Conservation (phyloP, 2,797 vertebrate species). For the Xenops minutus region DNA sequence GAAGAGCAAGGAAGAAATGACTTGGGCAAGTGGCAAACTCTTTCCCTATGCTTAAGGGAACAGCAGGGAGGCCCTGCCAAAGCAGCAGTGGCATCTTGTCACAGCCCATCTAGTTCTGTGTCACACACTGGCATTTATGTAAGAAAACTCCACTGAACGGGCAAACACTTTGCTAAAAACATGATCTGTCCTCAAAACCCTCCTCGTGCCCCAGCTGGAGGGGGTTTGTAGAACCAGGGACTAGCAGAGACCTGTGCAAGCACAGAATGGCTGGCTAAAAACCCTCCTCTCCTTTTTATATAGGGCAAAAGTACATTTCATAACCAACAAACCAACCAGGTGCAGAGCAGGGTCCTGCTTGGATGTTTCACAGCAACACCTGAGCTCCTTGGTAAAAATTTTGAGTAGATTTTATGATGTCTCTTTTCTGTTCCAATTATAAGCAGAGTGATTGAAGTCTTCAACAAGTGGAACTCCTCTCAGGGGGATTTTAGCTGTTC, state of each 20-base stretch:
- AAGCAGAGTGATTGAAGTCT: neutral
- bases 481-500: neutral
- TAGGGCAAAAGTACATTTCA: neutral
- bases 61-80: neutral
- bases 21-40: neutral
- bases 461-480: neutral
- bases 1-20: neutral
- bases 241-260: neutral
- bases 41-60: neutral
- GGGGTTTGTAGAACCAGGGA: neutral
- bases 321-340: neutral
- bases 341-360: neutral
- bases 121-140: neutral
- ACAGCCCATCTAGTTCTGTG: neutral
- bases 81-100: constrained; percentile 16
- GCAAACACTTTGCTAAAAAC: neutral
- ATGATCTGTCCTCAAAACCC: neutral
- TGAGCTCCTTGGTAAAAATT: neutral
- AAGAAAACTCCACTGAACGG: neutral
- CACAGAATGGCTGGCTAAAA: neutral
- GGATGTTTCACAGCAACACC: neutral
- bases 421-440: neutral
- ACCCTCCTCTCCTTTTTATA: neutral
- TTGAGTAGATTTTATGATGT: neutral
- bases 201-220: neutral